Evolutionary conservation across 2,888 invertebrate genomes (phyloP), one percentile per base, ranked within the genome.

Genomic region (Brachypalpus laphriformis): DNA sequence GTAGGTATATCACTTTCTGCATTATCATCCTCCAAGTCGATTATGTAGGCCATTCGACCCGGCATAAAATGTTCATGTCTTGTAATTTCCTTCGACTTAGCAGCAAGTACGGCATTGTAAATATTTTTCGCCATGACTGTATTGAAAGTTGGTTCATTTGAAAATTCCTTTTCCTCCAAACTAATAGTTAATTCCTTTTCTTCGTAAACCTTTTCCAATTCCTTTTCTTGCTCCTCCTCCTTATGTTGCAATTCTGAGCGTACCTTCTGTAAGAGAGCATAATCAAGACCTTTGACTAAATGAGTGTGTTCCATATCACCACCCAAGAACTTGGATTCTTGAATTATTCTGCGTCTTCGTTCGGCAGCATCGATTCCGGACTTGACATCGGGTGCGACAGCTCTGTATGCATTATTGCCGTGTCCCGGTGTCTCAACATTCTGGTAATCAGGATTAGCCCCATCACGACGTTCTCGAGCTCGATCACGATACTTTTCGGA

Each of bases 231-330:
- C 88, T 97, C 97, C 70, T 94, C 94, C 90, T 98, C 98, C 78
- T 96, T 96, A 1, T 89, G 89, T 37, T 90, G 88, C 86, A 99
- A 97, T 92, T 99, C 99, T 87, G 98, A 98, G 56, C 98, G 95
- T 0, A 97, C 98, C 93, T 99, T 97, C 89, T 98, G 98, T 75
- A 98, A 92, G 63, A 98, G 92, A 0, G 98, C 98, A 91, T 97
- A 98, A 94, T 98, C 98, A 57, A 97, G 92, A 88, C 98, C 99
- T 93, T 99, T 99, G 88, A 99, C 99, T 94, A 99, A 98, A 93
- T 99, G 99, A 91, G 99, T 99, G 89, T 99, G 99, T 90, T 99
- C 99, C 97, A 99, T 99, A 92, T 99, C 99, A 94, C 99, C 99
- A 91, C 99, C 99, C 93, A 99, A 97, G 93, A 98, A 99, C 93